Evolutionary conservation across 2,797 vertebrate genomes (phyloP).

Genomic region (Hippocampus kuda): DNA sequence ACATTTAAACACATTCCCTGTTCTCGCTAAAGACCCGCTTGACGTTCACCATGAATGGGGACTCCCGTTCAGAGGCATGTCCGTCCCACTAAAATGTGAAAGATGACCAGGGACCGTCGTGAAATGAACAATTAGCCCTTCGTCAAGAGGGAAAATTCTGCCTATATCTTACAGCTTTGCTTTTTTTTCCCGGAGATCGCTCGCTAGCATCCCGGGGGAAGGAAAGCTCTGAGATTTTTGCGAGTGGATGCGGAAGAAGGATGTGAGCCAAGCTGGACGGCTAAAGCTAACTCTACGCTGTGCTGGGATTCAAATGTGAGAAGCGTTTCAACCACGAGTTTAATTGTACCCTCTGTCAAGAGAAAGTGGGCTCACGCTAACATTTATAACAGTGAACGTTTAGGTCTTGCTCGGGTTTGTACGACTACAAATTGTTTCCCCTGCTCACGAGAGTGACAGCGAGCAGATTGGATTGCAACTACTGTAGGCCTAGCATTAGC

Average conservation of each 20-base stretch:
- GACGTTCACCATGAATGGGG: constrained; percentile 30
- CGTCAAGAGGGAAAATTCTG: constrained; percentile 28
- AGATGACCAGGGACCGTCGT: constrained; percentile 34
- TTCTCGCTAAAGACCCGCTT: constrained; percentile 27
- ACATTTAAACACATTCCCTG: constrained; percentile 28
- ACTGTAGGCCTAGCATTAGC: constrained; percentile 56
- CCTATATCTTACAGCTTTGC: constrained; percentile 32
- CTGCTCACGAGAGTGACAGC: constrained; percentile 24
- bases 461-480: constrained; percentile 28
- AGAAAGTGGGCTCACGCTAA: neutral
- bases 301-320: constrained; percentile 33
- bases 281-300: constrained; percentile 52
- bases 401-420: constrained; percentile 14
- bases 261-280: constrained; percentile 53
- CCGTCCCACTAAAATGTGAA: constrained; percentile 22
- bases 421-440: neutral
- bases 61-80: constrained; percentile 10
- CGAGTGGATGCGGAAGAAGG: constrained; percentile 60
- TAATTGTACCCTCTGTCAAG: constrained; percentile 16
- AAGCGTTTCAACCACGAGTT: constrained; percentile 34
- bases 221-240: constrained; percentile 54
- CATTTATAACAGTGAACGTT: neutral
- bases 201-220: constrained; percentile 43
- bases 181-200: constrained; percentile 12
- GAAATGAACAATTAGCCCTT: constrained; percentile 45